Base-by-base conservation (phyloP, 2,113 vertebrate species). In the Nothoprocta pentlandii region DNA sequence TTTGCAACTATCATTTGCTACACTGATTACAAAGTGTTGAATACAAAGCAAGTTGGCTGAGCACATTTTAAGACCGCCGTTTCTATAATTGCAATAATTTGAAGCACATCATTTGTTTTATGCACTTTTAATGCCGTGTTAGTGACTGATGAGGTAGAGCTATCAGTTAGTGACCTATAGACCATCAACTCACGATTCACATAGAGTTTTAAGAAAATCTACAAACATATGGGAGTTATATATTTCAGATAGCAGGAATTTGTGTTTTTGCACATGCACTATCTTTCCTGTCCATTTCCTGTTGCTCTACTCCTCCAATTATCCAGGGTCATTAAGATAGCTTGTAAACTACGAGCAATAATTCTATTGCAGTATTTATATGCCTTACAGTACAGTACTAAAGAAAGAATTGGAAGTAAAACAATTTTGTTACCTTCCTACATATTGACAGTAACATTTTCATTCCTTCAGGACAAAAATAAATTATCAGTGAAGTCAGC, bases 371-470 rank as follows among this genome's bases (percentile, higher is more conserved):
- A 10, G 6, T 56, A 13, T n/a, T 73, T 54, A 58, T 58, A 4
- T 34, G 19, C 9, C 76, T 66, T 58, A 41, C 8, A 51, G 6
- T 78, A 49, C 4, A 66, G 46, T 8, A 59, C 4, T 34, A 76
- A 85, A 76, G 36, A 82, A 85, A 6, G 12, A 87, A 51, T 64
- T 56, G 73, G 14, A 3, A 77, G 10, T 68, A 36, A 68, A 91
- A 58, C 59, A 56, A 30, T 71, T 80, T 77, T 36, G 47, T 34
- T 80, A 1, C 9, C 5, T 46, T 68, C 34, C 81, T 89, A 47
- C 11, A 13, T 36, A 62, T 53, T 10, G 0, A 0, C 34, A 54
- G 25, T n/a, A 2, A 68, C 78, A 46, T 89, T 90, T 69, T 16
- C 41, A 53, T 9, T 23, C 28, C 12, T 66, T 80, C 61, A 79